Evolutionary conservation across 2,113 vertebrate genomes (phyloP).

Genomic region (Malurus elegans): DNA sequence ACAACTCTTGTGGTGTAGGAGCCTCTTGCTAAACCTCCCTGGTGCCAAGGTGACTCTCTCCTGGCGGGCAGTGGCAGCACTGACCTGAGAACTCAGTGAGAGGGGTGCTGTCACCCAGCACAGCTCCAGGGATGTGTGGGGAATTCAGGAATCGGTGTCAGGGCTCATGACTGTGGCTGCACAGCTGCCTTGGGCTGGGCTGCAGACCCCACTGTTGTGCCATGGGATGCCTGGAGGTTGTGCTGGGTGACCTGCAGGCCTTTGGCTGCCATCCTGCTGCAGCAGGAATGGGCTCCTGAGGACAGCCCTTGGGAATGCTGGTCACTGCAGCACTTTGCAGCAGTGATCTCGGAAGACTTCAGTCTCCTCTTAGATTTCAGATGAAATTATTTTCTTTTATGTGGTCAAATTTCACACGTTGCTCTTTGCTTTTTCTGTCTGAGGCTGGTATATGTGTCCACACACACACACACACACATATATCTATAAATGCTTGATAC

Average conservation of each 20-base stretch:
- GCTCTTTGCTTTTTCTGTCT: not conserved
- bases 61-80: not conserved
- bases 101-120: not conserved
- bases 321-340: not conserved
- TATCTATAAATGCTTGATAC: not conserved
- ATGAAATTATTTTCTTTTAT: not conserved
- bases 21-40: not conserved
- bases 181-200: not conserved
- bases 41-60: not conserved
- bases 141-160: rapidly evolving
- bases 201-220: rapidly evolving
- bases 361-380: not conserved
- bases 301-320: rapidly evolving
- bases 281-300: not conserved
- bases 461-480: rapidly evolving
- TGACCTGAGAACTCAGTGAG: rapidly evolving
- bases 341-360: not conserved
- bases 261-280: not conserved
- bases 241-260: not conserved
- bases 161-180: not conserved
- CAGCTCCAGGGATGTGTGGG: not conserved
- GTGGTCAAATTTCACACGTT: not conserved
- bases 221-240: rapidly evolving
- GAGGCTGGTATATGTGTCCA: not conserved
- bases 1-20: not conserved